Percentiles rank a stretch among this genome's conserved stretches.
Evolutionary conservation across 1,140 invertebrate species (phyloP).

Genomic region (Atopsyche davidsoni): DNA sequence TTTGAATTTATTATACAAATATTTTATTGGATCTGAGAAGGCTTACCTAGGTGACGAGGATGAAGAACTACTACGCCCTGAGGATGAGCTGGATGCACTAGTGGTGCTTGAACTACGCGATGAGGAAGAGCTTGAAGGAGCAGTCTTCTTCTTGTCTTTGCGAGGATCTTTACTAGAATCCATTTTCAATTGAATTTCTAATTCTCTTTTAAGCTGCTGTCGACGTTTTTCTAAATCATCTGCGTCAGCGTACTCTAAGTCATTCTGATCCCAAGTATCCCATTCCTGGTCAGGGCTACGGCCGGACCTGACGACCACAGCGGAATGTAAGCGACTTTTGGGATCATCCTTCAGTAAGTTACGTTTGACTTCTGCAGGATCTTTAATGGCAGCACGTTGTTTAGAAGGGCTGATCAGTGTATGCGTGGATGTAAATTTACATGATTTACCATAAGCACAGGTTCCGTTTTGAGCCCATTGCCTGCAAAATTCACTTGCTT

Average conservation of each 20-base stretch:
- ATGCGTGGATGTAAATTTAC: slow-evolving; percentile 67
- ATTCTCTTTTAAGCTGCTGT: slow-evolving; percentile 68
- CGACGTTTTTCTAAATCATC: slow-evolving; percentile 71
- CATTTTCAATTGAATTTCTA: slow-evolving; percentile 69
- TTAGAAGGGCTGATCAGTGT: slow-evolving; percentile 69
- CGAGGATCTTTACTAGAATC: slow-evolving; percentile 52
- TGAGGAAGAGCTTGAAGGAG: slow-evolving; percentile 61
- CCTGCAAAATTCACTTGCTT: slow-evolving; percentile 59
- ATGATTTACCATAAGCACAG: slow-evolving; percentile 68
- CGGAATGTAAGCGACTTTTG: slow-evolving; percentile 56
- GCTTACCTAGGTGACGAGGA: slow-evolving; percentile 47
- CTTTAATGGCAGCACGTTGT: slow-evolving; percentile 59
- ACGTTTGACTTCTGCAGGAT: slow-evolving; percentile 53
- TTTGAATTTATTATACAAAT: too few species aligned
- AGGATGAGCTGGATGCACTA: slow-evolving; percentile 54
- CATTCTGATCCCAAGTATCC: slow-evolving; percentile 70
- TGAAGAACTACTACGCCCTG: slow-evolving; percentile 56
- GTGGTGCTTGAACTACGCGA: slow-evolving; percentile 58
- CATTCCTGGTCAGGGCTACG: slow-evolving; percentile 61
- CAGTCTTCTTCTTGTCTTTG: slow-evolving; percentile 62
- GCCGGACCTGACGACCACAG: slow-evolving; percentile 56
- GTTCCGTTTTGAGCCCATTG: slow-evolving; percentile 68
- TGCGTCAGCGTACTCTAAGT: slow-evolving; percentile 76
- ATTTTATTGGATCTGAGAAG: background rate
- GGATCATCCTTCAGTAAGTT: slow-evolving; percentile 52